phyloP scores from a whole-genome alignment of 35 echinoderm and acorn worm genomes.

The Lytechinus pictus region DNA sequence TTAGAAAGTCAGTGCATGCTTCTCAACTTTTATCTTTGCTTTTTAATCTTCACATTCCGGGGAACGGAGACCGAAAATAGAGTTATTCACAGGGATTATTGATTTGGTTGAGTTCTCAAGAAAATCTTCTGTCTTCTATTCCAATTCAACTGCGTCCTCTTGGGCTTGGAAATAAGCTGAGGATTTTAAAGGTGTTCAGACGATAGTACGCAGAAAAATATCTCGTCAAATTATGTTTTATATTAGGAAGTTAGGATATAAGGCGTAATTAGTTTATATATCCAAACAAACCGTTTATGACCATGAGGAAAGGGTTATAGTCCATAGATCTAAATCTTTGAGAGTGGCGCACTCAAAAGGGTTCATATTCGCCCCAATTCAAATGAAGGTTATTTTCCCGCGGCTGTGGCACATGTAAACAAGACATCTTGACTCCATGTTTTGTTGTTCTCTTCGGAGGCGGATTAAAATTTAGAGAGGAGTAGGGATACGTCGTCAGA shows the following conservation, averaged over 20 bases:
- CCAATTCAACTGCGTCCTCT: not conserved
- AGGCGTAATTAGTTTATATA: not conserved
- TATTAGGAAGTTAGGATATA: too few relatives aligned
- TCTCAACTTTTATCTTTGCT: too few relatives aligned
- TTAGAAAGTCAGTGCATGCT: too few relatives aligned
- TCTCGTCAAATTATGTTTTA: too few relatives aligned
- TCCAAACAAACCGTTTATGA: not conserved
- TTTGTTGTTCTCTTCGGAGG: not conserved
- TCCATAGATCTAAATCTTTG: conserved; percentile 7
- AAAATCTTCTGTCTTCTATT: not conserved
- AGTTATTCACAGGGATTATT: not conserved
- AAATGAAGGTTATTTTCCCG: not conserved
- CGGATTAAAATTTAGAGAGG: too few relatives aligned
- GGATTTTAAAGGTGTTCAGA: not conserved
- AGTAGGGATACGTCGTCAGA: too few relatives aligned
- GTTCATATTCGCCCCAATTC: not conserved
- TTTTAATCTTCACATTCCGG: not conserved
- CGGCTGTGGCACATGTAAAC: not conserved
- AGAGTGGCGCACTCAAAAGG: not conserved
- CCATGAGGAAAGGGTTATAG: not conserved
- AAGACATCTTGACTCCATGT: not conserved
- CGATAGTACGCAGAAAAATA: not conserved
- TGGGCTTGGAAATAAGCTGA: not conserved
- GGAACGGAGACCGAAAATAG: not conserved
- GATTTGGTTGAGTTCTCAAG: not conserved